A percentile compares a stretch with the other conserved stretches of the same genome.
Conservation (phyloP, 2,797 vertebrate genomes). For the Poecilia gillii region DNA sequence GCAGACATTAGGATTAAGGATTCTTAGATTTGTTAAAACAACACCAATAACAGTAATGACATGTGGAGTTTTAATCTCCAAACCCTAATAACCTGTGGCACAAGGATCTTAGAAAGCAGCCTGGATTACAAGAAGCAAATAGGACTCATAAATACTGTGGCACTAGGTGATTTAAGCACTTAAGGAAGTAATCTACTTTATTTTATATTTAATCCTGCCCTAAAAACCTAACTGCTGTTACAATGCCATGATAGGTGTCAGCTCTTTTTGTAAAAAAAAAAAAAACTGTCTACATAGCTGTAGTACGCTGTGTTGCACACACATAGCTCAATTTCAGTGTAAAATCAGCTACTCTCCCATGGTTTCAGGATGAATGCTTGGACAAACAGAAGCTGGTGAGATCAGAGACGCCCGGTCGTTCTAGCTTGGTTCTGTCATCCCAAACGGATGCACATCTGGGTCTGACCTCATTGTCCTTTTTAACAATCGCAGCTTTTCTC, state of each 20-base stretch:
- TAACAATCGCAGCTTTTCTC: constrained; percentile 82
- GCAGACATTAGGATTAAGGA: neutral
- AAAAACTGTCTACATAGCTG: neutral
- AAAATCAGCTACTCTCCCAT: constrained; percentile 11
- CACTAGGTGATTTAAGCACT: neutral
- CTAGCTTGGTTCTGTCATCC: constrained; percentile 78
- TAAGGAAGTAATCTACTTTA: constrained; percentile 13
- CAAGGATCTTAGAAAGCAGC: neutral
- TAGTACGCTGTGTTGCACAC: neutral
- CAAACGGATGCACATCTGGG: constrained; percentile 85
- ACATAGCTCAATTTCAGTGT: constrained; percentile 1
- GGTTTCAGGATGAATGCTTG: constrained; percentile 41
- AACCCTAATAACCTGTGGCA: neutral
- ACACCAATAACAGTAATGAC: neutral
- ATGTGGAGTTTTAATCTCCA: neutral
- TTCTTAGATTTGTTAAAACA: neutral
- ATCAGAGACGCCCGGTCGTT: constrained; percentile 46
- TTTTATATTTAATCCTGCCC: constrained; percentile 16
- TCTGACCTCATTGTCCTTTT: constrained; percentile 83
- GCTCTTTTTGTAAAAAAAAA: neutral
- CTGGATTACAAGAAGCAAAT: neutral
- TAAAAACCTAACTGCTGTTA: neutral
- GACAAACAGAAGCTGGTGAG: constrained; percentile 66
- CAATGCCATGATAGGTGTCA: neutral
- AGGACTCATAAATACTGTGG: neutral